These are phyloP conservation scores for Hemicrepidius hirtus DNA, from an alignment of 2,888 invertebrate genomes.

Conservation along the genomic window DNA sequence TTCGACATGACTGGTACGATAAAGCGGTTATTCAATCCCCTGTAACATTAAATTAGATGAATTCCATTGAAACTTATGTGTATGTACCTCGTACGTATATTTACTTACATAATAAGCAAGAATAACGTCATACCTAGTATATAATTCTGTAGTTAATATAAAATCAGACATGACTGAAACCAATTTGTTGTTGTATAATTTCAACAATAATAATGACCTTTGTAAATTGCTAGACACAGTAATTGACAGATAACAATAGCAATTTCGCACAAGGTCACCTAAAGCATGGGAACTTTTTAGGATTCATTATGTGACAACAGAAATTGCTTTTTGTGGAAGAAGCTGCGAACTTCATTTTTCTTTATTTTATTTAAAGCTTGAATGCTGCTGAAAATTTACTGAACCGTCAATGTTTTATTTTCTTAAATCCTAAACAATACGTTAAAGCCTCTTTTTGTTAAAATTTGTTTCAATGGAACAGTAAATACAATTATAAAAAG, in stretches of 20 bases:
- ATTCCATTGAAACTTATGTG: not conserved
- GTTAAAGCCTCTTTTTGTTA: no score
- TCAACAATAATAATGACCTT: conserved; percentile 47
- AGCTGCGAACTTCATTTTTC: not conserved
- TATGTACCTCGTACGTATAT: not conserved
- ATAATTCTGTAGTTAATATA: conserved; percentile 26
- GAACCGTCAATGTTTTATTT: no score
- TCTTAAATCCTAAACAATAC: no score
- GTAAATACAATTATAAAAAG: no score
- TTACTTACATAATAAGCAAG: not conserved
- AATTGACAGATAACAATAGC: conserved; percentile 50
- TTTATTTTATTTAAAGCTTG: conserved; percentile 1
- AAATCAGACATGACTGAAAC: conserved; percentile 44
- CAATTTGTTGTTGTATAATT: conserved; percentile 45
- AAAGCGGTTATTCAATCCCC: not conserved
- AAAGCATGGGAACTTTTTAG: conserved; percentile 38
- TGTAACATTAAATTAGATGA: conserved; percentile 1
- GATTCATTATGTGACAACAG: conserved; percentile 23
- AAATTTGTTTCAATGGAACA: no score
- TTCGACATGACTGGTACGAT: not conserved
- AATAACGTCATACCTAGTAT: conserved; percentile 4
- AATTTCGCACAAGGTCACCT: conserved; percentile 45
- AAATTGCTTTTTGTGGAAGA: conserved; percentile 16
- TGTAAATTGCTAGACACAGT: conserved; percentile 44
- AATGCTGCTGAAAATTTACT: no score